These are phyloP conservation scores for Linnaemya tessellans DNA, from an alignment of 2,888 invertebrate genomes.

Conservation along the genomic window DNA sequence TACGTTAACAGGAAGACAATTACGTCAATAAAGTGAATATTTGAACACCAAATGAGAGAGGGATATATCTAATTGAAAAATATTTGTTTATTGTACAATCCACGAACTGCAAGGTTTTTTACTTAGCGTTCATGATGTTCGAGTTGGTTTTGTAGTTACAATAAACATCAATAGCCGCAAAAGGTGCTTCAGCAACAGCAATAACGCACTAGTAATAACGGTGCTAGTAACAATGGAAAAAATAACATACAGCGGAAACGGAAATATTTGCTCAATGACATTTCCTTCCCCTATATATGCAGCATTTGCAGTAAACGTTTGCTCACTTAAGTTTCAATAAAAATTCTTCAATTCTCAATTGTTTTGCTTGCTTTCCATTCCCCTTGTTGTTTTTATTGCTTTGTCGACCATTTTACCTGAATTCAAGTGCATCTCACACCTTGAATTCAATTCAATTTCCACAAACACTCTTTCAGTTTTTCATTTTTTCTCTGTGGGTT, in stretches of 20 bases:
- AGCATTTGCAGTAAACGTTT: constrained; percentile 38
- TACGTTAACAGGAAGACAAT: too few species aligned
- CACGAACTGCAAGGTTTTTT: neutral
- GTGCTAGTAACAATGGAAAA: constrained; percentile 32
- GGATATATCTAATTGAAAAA: too few species aligned
- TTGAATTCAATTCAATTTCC: neutral
- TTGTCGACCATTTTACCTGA: constrained; percentile 46
- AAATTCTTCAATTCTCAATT: constrained; percentile 55
- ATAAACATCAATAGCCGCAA: constrained; percentile 14
- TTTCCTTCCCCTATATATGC: constrained; percentile 63
- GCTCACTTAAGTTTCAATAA: constrained; percentile 66
- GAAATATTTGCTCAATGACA: constrained; percentile 65
- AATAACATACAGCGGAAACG: constrained; percentile 58
- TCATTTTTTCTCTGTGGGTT: neutral
- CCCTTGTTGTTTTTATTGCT: constrained; percentile 33
- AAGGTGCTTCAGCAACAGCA: neutral
- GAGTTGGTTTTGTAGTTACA: neutral
- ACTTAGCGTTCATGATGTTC: neutral
- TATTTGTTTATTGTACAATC: neutral
- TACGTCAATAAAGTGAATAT: too few species aligned
- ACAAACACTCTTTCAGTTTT: neutral
- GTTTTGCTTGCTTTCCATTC: constrained; percentile 42
- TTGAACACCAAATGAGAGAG: too few species aligned
- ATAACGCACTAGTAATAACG: neutral
- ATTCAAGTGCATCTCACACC: constrained; percentile 28